phyloP scores from a whole-genome alignment of 1,140 invertebrate species.

The Drosophila tropicalis region DNA sequence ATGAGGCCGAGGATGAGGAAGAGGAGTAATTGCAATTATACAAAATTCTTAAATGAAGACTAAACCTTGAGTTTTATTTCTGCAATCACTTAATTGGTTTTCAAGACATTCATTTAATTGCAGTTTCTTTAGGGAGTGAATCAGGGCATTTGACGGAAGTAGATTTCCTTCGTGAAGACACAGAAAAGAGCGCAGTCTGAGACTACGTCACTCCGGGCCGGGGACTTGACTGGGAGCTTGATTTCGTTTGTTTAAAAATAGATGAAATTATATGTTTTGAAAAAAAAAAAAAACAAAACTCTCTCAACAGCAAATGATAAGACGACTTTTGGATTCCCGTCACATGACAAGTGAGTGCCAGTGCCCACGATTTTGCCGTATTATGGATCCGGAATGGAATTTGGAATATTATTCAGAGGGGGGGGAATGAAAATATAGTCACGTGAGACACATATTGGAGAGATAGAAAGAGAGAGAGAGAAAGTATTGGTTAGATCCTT shows the following conservation, averaged over 20 bases:
- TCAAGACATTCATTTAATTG: conserved; percentile 5
- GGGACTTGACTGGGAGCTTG: neutral
- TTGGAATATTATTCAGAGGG: neutral
- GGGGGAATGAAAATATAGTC: too few species aligned
- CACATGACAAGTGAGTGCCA: neutral
- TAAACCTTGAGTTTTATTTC: neutral
- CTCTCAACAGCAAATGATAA: conserved; percentile 4
- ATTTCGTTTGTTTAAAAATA: conserved; percentile 29
- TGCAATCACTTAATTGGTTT: conserved; percentile 3
- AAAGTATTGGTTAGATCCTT: too few species aligned
- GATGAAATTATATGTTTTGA: conserved; percentile 35
- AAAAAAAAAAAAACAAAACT: conserved; percentile 1
- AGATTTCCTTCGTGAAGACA: neutral
- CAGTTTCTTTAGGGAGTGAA: neutral
- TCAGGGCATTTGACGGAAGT: neutral
- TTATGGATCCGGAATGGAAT: neutral
- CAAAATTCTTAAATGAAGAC: conserved; percentile 1
- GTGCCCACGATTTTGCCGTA: too few species aligned
- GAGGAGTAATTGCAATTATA: conserved; percentile 5
- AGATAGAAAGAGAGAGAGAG: too few species aligned
- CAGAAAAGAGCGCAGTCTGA: neutral
- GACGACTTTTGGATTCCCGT: neutral
- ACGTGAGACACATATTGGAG: too few species aligned
- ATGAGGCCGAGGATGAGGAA: neutral
- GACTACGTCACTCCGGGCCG: neutral